Conservation (phyloP, 2,113 vertebrate genomes). For the Malurus melanocephalus region DNA sequence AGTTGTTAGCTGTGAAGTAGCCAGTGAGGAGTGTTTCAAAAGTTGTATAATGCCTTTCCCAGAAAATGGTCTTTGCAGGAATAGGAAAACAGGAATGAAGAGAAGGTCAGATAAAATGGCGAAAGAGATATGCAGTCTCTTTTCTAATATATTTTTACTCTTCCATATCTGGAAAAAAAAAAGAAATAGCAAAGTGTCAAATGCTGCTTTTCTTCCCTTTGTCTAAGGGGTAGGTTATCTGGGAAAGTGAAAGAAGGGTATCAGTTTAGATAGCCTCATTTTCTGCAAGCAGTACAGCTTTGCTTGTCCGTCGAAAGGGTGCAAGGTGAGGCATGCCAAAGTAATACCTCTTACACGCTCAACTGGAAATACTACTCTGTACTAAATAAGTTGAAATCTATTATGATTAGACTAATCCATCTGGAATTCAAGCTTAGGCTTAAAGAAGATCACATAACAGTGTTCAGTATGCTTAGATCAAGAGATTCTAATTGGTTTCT, state of each 20-base stretch:
- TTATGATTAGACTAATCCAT: not conserved
- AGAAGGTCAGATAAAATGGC: constrained; percentile 77
- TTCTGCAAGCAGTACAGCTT: not conserved
- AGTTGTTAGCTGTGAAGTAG: constrained; percentile 47
- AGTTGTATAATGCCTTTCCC: constrained; percentile 68
- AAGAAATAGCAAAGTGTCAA: constrained; percentile 69
- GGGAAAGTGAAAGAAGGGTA: constrained; percentile 30
- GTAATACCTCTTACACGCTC: not conserved
- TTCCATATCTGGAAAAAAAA: constrained; percentile 81
- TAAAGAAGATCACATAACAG: not conserved
- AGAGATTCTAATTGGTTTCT: not conserved
- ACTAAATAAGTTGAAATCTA: not conserved
- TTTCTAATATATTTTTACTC: constrained; percentile 68
- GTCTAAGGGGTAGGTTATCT: constrained; percentile 13
- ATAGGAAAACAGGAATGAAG: constrained; percentile 70
- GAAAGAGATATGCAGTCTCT: constrained; percentile 75
- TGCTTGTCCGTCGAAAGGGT: not conserved
- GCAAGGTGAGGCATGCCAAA: not conserved
- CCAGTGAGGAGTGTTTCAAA: constrained; percentile 61
- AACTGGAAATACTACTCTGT: not conserved
- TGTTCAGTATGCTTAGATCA: not conserved
- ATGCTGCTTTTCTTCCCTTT: constrained; percentile 50
- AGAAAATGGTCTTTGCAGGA: constrained; percentile 73
- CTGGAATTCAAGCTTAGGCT: not conserved
- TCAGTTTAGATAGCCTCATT: not conserved